These are phyloP conservation scores for Drosophila bifasciata DNA, from an alignment of 1,140 invertebrate species.

Conservation along the genomic window DNA sequence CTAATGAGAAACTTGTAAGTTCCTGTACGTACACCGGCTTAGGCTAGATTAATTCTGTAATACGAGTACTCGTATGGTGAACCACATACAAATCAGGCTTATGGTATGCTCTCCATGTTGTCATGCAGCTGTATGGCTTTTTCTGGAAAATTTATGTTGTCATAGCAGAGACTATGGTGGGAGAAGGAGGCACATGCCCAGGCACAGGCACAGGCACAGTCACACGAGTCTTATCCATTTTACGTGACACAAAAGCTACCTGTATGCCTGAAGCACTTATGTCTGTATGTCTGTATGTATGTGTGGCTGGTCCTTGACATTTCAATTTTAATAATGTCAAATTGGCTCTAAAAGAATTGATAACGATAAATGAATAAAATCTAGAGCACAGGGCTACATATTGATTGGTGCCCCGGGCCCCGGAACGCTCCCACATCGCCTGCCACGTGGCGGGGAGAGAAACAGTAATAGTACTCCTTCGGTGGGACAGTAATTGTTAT, in stretches of 20 bases:
- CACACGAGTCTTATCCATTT: slow-evolving; percentile 39
- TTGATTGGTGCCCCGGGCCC: slow-evolving; percentile 34
- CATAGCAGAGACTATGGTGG: not conserved
- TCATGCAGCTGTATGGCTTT: slow-evolving; percentile 39
- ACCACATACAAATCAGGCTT: slow-evolving; percentile 7
- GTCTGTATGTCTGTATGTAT: not conserved
- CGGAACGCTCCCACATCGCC: slow-evolving; percentile 9
- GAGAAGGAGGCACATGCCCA: not conserved
- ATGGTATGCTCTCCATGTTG: slow-evolving; percentile 18
- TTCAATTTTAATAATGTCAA: slow-evolving; percentile 60
- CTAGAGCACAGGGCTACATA: slow-evolving; percentile 30
- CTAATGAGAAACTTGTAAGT: not conserved
- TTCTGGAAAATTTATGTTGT: slow-evolving; percentile 36
- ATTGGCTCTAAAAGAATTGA: slow-evolving; percentile 38
- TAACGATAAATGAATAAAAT: slow-evolving; percentile 46
- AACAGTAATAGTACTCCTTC: not conserved
- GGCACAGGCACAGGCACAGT: not conserved
- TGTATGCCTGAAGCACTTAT: too few species aligned
- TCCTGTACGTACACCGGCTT: not conserved
- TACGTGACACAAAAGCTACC: slow-evolving; percentile 26
- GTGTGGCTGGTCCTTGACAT: slow-evolving; percentile 37
- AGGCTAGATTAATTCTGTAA: slow-evolving; percentile 3
- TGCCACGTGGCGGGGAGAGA: not conserved
- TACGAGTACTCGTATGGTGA: too few species aligned
- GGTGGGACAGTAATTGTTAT: slow-evolving; percentile 74